These are phyloP conservation scores for Ascidia mentula DNA, from an alignment of 23 tunicate genomes.

Conservation along the genomic window DNA sequence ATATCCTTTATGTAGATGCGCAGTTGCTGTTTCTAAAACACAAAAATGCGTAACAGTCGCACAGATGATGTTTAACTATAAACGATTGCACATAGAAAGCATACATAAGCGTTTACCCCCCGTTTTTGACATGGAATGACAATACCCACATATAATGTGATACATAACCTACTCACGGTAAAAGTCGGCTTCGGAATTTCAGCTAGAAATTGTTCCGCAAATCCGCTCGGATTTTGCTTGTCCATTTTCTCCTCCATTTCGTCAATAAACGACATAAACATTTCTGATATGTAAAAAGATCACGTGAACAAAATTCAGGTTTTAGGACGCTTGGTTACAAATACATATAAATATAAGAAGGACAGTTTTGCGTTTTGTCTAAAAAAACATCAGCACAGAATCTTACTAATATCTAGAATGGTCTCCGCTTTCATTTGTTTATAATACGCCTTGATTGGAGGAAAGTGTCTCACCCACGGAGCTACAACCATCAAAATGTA, in stretches of 20 bases:
- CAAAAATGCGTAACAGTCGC: no score
- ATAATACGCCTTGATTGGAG: not conserved
- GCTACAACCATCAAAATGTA: not conserved
- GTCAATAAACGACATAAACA: not conserved
- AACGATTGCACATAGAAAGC: no score
- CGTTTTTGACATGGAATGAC: no score
- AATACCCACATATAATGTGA: no score
- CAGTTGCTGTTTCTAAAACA: constrained; percentile 7
- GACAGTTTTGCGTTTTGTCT: no score
- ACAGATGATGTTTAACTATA: no score
- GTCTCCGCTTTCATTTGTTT: not conserved
- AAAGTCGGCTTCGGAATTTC: not conserved
- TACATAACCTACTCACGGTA: not conserved
- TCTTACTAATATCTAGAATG: not conserved
- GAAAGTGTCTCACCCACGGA: not conserved
- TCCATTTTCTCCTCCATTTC: not conserved
- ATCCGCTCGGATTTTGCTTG: not conserved
- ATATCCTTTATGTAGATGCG: constrained; percentile 21
- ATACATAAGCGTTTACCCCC: no score
- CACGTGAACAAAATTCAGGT: no score
- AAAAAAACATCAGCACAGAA: no score
- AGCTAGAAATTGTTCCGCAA: not conserved
- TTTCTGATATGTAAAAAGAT: not conserved
- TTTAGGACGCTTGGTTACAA: not conserved
- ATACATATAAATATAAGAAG: no score